Evolutionary conservation across 2,797 vertebrate species (phyloP).

Genomic region (Brachyalestes nurse): DNA sequence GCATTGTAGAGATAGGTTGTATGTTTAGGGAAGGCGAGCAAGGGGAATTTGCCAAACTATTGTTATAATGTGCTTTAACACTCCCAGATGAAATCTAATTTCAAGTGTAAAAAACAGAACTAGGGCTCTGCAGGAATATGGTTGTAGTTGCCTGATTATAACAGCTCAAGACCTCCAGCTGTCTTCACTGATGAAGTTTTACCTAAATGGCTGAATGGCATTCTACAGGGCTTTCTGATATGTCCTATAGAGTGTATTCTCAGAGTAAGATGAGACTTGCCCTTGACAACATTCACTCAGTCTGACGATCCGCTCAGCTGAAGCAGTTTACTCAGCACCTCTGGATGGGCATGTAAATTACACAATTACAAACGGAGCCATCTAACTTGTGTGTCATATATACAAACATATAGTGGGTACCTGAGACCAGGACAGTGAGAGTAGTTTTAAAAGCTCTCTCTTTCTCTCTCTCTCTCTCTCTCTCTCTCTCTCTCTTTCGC

Average conservation of each 20-base stretch:
- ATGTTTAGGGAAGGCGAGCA: no score
- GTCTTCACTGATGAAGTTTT: slow-evolving; percentile 5
- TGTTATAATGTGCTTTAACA: not conserved
- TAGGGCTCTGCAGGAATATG: not conserved
- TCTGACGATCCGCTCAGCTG: not conserved
- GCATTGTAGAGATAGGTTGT: not conserved
- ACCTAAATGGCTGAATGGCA: not conserved
- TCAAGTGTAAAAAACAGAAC: not conserved
- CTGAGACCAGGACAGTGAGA: no score
- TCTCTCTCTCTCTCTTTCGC: slow-evolving; percentile 24
- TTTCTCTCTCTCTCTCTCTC: slow-evolving; percentile 20
- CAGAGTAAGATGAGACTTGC: slow-evolving; percentile 22
- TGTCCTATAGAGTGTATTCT: slow-evolving; percentile 16
- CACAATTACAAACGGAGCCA: not conserved
- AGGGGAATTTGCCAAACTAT: not conserved
- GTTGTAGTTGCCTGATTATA: not conserved
- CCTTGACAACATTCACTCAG: slow-evolving; percentile 1
- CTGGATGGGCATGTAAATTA: slow-evolving; percentile 2
- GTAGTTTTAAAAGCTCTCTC: not conserved
- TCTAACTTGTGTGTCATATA: not conserved
- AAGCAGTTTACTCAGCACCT: slow-evolving; percentile 5
- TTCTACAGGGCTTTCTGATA: slow-evolving; percentile 3
- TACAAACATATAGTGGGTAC: no score
- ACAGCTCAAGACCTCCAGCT: slow-evolving; percentile 4
- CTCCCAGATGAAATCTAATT: not conserved